phyloP scores from a whole-genome alignment of 1,140 invertebrate species.

The Caenorhabditis inopinata region DNA sequence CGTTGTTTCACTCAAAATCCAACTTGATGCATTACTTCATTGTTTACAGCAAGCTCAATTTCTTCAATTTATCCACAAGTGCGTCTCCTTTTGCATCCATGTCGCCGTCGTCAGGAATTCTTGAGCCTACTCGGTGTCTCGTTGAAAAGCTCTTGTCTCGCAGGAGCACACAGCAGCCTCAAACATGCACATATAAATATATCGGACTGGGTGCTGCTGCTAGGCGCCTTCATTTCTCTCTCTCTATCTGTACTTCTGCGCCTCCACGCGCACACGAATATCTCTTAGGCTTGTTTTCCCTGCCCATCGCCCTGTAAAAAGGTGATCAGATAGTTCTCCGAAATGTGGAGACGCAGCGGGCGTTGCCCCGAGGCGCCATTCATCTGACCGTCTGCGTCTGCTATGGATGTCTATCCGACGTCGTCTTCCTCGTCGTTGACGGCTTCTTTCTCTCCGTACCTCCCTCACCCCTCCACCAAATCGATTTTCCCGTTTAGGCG shows the following conservation, averaged over 20 bases:
- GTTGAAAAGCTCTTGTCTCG: background rate
- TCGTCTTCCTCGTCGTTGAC: background rate
- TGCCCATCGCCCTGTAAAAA: background rate
- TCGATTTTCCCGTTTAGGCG: slow-evolving; percentile 15
- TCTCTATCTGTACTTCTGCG: too few relatives aligned
- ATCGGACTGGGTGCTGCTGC: background rate
- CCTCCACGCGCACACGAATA: too few relatives aligned
- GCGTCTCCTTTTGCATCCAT: slow-evolving; percentile 2
- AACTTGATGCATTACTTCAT: background rate
- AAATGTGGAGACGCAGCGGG: slow-evolving; percentile 7
- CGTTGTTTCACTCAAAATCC: too few relatives aligned
- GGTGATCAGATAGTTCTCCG: slow-evolving; percentile 8
- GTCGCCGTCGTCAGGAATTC: slow-evolving; percentile 25
- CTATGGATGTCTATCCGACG: background rate
- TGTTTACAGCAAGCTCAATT: slow-evolving; percentile 24
- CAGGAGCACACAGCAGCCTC: background rate
- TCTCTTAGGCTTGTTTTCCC: slow-evolving; percentile 5
- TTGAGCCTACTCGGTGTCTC: slow-evolving; percentile 21
- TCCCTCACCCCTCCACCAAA: background rate
- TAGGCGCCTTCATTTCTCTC: background rate
- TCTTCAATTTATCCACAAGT: slow-evolving; percentile 32
- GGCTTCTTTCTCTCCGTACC: background rate
- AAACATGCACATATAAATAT: slow-evolving; percentile 28
- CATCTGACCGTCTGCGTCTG: slow-evolving; percentile 16
- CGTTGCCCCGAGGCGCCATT: slow-evolving; percentile 28